phyloP scores from a whole-genome alignment of 2,113 vertebrate species.

The Gobio gobio region DNA sequence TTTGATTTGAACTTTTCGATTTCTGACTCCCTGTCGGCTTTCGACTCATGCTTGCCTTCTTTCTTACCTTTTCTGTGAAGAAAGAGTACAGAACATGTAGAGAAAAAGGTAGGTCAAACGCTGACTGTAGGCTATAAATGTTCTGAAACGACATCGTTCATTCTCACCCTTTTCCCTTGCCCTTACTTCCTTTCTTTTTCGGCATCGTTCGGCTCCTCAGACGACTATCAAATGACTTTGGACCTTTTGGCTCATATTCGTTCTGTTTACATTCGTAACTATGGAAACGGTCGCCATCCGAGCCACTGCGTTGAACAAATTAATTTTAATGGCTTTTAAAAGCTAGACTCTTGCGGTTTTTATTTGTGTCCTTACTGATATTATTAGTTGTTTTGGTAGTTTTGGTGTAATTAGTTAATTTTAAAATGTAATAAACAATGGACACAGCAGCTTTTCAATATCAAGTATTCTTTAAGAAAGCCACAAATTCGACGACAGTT shows the following conservation, averaged over 20 bases:
- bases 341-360: neutral
- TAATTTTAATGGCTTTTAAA: neutral
- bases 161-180: conserved; percentile 65
- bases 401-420: neutral
- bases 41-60: conserved; percentile 65
- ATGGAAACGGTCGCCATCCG: conserved; percentile 43
- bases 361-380: neutral
- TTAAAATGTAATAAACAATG: neutral
- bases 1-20: conserved; percentile 77
- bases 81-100: neutral
- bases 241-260: neutral
- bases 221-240: neutral
- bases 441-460: neutral
- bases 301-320: neutral
- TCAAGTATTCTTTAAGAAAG: neutral
- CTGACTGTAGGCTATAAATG: neutral
- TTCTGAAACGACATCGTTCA: neutral
- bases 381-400: neutral
- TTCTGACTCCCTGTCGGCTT: conserved; percentile 70
- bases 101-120: neutral
- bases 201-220: conserved; percentile 63
- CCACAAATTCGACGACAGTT: neutral
- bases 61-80: conserved; percentile 72
- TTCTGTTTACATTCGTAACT: conserved; percentile 54
- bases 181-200: conserved; percentile 71